phyloP scores from a whole-genome alignment of 2,888 invertebrate genomes.

The Eupithecia insigniata region DNA sequence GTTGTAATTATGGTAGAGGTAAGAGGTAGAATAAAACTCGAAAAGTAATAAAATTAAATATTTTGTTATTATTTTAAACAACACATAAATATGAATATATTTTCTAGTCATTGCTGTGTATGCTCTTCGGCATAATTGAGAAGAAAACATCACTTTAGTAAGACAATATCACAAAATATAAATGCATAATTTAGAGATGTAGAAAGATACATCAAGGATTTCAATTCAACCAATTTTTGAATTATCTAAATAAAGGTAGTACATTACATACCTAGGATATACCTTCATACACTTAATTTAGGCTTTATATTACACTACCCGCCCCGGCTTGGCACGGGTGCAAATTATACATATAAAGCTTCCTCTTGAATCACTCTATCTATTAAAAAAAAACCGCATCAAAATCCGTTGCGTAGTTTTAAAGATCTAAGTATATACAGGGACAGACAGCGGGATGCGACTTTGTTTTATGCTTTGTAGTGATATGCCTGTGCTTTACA shows the following conservation, averaged over 20 bases:
- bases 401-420: too few relatives aligned
- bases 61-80: conserved; percentile 82
- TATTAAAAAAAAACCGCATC: too few relatives aligned
- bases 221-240: not conserved
- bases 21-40: conserved; percentile 67
- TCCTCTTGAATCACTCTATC: too few relatives aligned
- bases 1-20: conserved; percentile 2
- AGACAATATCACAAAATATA: conserved; percentile 61
- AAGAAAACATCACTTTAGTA: conserved; percentile 41
- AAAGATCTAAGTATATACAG: too few relatives aligned
- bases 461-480: too few relatives aligned
- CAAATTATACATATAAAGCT: too few relatives aligned
- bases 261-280: not conserved
- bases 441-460: too few relatives aligned
- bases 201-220: conserved; percentile 4
- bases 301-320: not conserved
- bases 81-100: conserved; percentile 78
- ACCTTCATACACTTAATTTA: not conserved
- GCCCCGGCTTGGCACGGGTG: too few relatives aligned
- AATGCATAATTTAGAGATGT: conserved; percentile 53
- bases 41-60: conserved; percentile 76
- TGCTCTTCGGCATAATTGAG: conserved; percentile 44
- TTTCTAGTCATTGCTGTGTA: conserved; percentile 78
- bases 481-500: not conserved
- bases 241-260: not conserved